phyloP scores from a whole-genome alignment of 2,113 vertebrate genomes.

The Sardina pilchardus region DNA sequence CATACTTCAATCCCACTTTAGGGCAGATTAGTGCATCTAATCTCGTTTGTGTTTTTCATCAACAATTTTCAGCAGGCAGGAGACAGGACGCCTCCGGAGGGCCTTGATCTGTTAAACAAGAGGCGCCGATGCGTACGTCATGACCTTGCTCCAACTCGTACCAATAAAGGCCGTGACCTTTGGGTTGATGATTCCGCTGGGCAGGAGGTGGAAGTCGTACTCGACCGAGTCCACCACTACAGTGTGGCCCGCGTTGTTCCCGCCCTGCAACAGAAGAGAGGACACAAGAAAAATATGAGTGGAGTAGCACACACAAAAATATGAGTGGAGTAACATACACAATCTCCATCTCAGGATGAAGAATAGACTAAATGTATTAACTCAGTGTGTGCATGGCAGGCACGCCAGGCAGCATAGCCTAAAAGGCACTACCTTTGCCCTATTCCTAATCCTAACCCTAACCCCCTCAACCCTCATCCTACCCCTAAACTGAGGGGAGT shows the following conservation, averaged over 20 bases:
- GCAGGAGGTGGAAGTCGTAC: conserved; percentile 97
- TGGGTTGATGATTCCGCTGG: conserved; percentile 98
- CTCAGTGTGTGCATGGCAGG: no score
- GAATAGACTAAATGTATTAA: no score
- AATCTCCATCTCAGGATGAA: no score
- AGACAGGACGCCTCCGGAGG: neutral
- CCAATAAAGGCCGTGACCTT: conserved; percentile 97
- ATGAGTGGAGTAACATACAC: conserved; percentile 21
- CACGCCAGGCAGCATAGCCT: no score
- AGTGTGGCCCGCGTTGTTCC: conserved; percentile 98
- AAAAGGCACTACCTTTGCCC: no score
- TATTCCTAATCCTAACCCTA: no score
- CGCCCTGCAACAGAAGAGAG: conserved; percentile 77
- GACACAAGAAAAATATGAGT: neutral
- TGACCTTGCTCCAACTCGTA: conserved; percentile 49
- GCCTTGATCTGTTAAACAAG: neutral
- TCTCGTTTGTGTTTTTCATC: neutral
- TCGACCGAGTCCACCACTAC: conserved; percentile 97
- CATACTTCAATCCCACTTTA: neutral
- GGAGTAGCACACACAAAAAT: neutral
- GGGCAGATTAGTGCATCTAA: neutral
- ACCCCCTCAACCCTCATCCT: no score
- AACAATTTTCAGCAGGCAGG: neutral
- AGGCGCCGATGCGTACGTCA: neutral
- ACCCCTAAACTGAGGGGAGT: no score